Conservation (phyloP, 2,888 invertebrate genomes). For the Thymelicus sylvestris region DNA sequence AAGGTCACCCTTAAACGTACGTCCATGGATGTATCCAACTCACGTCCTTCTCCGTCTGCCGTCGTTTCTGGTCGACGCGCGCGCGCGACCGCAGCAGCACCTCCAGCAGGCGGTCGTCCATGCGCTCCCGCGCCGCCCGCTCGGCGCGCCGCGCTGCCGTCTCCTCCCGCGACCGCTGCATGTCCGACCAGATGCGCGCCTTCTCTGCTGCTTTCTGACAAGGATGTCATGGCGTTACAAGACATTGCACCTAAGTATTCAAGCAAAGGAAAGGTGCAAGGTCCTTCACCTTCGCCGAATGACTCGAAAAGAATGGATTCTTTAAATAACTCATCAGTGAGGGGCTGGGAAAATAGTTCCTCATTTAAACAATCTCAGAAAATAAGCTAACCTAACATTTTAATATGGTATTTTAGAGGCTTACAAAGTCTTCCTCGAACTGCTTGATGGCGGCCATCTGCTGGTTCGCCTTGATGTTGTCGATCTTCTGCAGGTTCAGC, state of each 20-base stretch:
- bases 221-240: not conserved
- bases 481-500: constrained; percentile 63
- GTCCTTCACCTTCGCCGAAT: too few relatives aligned
- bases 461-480: constrained; percentile 63
- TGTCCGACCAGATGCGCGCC: constrained; percentile 63
- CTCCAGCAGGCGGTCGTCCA: constrained; percentile 65
- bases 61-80: constrained; percentile 53
- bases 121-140: constrained; percentile 53
- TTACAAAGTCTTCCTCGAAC: constrained; percentile 71
- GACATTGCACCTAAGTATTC: too few relatives aligned
- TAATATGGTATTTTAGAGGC: constrained; percentile 38
- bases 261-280: too few relatives aligned
- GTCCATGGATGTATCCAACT: too few relatives aligned
- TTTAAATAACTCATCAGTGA: too few relatives aligned
- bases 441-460: constrained; percentile 66
- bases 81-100: constrained; percentile 59
- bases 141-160: constrained; percentile 50
- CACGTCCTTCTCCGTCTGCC: constrained; percentile 63
- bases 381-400: too few relatives aligned
- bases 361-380: too few relatives aligned
- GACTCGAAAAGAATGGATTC: too few relatives aligned
- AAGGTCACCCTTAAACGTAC: too few relatives aligned
- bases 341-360: too few relatives aligned
- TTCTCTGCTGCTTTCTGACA: constrained; percentile 62
- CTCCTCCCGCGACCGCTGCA: constrained; percentile 58